These are phyloP conservation scores for Polypterus bichir DNA, from an alignment of 2,113 vertebrate species.

Conservation along the genomic window DNA sequence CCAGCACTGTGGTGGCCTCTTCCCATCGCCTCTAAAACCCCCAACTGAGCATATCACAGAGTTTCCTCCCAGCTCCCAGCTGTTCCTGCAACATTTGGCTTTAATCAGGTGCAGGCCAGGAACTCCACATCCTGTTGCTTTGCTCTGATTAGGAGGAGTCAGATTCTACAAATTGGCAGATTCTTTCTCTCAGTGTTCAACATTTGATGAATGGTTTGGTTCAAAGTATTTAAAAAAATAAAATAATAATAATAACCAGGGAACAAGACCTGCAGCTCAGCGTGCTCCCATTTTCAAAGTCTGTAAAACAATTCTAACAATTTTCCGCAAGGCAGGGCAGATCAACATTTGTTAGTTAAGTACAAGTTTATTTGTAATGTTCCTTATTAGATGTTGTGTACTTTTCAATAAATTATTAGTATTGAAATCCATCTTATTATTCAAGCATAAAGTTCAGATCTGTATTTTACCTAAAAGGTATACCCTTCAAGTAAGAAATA, in stretches of 20 bases:
- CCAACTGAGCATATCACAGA: conserved; percentile 48
- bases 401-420: too few relatives aligned
- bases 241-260: conserved; percentile 23
- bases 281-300: conserved; percentile 34
- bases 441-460: too few relatives aligned
- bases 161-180: conserved; percentile 71
- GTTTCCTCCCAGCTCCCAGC: conserved; percentile 52
- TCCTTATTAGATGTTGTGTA: too few relatives aligned
- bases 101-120: conserved; percentile 85
- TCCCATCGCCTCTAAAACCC: conserved; percentile 30
- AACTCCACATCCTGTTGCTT: conserved; percentile 78
- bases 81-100: conserved; percentile 65
- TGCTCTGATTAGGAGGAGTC: conserved; percentile 81
- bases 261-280: conserved; percentile 32
- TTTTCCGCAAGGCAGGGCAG: too few relatives aligned
- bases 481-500: too few relatives aligned
- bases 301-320: too few relatives aligned
- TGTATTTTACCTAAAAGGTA: too few relatives aligned
- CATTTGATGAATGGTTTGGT: conserved; percentile 72
- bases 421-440: too few relatives aligned
- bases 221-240: conserved; percentile 57
- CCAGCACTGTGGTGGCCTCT: conserved; percentile 18
- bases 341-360: too few relatives aligned
- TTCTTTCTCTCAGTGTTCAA: conserved; percentile 56
- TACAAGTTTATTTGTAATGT: too few relatives aligned